Evolutionary conservation across 2,888 invertebrate genomes (phyloP), one percentile per base, ranked within the genome.

Genomic region (Thymelicus lineola): DNA sequence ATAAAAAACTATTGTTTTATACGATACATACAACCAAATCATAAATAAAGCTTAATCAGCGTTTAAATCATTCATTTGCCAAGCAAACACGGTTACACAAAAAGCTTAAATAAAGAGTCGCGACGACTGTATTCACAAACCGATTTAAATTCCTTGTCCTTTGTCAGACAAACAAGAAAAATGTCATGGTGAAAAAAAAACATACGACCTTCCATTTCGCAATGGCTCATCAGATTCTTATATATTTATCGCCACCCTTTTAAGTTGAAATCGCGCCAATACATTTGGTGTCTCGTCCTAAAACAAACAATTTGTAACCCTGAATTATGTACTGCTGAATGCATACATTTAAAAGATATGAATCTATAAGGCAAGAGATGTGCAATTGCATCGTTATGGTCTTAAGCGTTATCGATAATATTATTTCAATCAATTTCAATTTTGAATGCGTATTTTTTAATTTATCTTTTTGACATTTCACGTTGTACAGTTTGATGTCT

Each of bases 231-330:
- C 85, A 85, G 82, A 86, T 86, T 85, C 89, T 84, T 79, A 83
- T 82, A 85, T 90, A 90, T 92, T 90, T 91, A 91, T 93, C 91
- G 76, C 85, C 87, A 91, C 85, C 88, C 90, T 92, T 92, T 91
- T 91, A 91, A 88, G 90, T 90, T 91, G 88, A 81, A 89, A 90
- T 90, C 91, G 85, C 88, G 82, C 89, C 92, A 90, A 92, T 92
- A 89, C 90, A 85, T 92, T 92, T 85, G 82, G 85, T 90, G 92
- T 91, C 92, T 81, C 88, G 80, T 80, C 89, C 89, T 93, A 92
- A 93, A 93, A 93, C 92, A 93, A 93, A 93, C 91, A 92, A 93
- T 93, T 93, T 93, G 93, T 93, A 93, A 89, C 85, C 86, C 91
- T 93, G 93, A 93, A 91, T 93, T 93, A 93, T 93, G 90, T 86